These are phyloP conservation scores for Phrynocephalus guinanensis DNA, from an alignment of 2,797 vertebrate species.

Conservation along the genomic window DNA sequence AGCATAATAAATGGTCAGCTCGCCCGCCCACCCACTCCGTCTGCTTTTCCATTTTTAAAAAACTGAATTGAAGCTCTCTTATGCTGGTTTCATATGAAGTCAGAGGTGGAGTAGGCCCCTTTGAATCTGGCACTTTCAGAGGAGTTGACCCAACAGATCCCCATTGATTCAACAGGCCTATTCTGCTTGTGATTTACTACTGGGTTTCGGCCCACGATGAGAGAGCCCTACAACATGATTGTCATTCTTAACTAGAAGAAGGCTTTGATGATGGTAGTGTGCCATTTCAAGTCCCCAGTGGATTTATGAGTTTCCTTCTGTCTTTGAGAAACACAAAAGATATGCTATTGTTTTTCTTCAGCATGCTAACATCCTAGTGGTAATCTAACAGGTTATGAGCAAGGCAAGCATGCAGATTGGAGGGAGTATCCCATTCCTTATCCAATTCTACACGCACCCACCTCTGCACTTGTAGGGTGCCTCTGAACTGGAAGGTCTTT, in stretches of 20 bases:
- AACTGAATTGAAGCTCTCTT: neutral
- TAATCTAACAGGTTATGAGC: too few species aligned
- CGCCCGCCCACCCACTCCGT: neutral
- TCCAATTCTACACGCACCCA: too few species aligned
- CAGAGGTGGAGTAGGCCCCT: too few species aligned
- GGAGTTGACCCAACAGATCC: too few species aligned
- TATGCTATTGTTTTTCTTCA: neutral
- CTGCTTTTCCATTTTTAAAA: neutral
- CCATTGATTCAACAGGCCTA: too few species aligned
- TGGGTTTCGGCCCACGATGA: too few species aligned
- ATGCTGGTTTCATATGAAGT: neutral
- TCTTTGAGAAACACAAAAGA: too few species aligned
- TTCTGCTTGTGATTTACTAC: too few species aligned
- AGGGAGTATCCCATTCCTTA: too few species aligned
- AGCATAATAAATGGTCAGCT: neutral
- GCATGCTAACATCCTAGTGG: neutral
- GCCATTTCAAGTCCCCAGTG: neutral
- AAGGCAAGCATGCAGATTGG: neutral
- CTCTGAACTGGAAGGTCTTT: too few species aligned
- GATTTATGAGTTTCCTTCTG: neutral
- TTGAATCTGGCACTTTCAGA: too few species aligned
- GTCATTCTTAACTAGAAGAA: neutral
- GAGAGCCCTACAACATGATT: neutral
- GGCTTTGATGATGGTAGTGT: neutral
- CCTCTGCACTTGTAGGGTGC: too few species aligned